Evolutionary conservation across 2,888 invertebrate species (phyloP), one percentile per base, ranked within the genome.

Genomic region (Erebia palarica): DNA sequence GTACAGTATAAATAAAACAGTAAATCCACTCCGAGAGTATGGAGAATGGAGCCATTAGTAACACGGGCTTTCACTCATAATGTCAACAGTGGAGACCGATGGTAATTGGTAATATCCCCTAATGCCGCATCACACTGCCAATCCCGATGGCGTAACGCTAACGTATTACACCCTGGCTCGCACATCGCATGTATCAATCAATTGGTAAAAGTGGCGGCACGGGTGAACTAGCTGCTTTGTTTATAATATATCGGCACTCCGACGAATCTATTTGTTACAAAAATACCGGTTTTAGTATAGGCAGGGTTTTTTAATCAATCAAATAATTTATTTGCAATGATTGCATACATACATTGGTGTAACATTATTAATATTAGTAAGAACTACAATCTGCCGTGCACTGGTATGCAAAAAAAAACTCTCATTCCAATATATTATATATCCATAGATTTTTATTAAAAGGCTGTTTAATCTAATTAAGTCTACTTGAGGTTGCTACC

Each of bases 91-190:
- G n/a, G 53, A 65, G 65, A 53, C 53, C 65, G 27, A 65, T 65
- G 51, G 53, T 65, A 53, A 53, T 55, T 55, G 51, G 65, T 65
- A 16, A 53, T 65, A 53, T 53, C 65, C 65, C 65, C n/a, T 53
- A 55, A 65, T 65, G 55, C 55, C 65, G 53, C 44, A 66, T 73
- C 63, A 67, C 70, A 64, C 65, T 64, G 58, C 67, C 67, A 53
- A 70, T 68, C 64, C 61, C 61, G 65, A 57, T 71, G 71, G 71
- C 71, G 73, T 63, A 65, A 66, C 73, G 68, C 70, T 70, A 66
- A 68, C 71, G 61, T 63, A 73, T 71, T 66, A 51, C 47, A 49
- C 61, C 65, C 60, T 61, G 36, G 16, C 65, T 57, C 57, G 44
- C 57, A 57, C 68, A 71, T 65, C 68, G 68, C 71, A 68, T 66